A percentile compares a stretch with the other conserved stretches of the same genome.
phyloP scores from a whole-genome alignment of 2,113 vertebrate genomes.

The Cephalopholis sonnerati region DNA sequence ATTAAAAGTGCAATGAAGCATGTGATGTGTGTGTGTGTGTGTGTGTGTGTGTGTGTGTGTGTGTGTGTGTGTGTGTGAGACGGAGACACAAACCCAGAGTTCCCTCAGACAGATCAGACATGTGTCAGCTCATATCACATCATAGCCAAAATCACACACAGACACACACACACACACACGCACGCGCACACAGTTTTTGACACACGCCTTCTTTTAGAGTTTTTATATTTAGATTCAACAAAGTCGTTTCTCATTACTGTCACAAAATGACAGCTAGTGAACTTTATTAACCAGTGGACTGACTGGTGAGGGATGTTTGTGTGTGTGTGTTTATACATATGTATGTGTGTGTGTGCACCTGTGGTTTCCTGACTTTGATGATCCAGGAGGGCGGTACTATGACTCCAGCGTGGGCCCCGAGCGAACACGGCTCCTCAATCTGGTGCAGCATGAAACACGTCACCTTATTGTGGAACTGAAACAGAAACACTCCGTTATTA shows the following conservation, averaged over 20 bases:
- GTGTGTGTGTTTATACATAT: slow-evolving; percentile 12
- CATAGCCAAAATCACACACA: slow-evolving; percentile 15
- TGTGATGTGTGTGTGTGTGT: slow-evolving; percentile 45
- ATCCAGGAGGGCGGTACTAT: slow-evolving; percentile 99
- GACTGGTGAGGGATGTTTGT: background rate
- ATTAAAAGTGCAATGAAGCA: slow-evolving; percentile 65
- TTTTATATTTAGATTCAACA: slow-evolving; percentile 67
- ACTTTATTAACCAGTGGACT: slow-evolving; percentile 38
- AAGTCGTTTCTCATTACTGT: slow-evolving; percentile 53
- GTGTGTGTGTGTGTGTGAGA: slow-evolving; percentile 11
- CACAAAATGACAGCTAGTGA: slow-evolving; percentile 34
- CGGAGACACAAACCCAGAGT: slow-evolving; percentile 33
- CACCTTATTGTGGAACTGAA: slow-evolving; percentile 98
- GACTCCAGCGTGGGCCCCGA: slow-evolving; percentile 96
- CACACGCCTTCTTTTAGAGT: slow-evolving; percentile 20
- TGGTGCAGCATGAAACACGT: slow-evolving; percentile 99
- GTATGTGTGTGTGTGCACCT: slow-evolving; percentile 83
- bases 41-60: slow-evolving; percentile 26
- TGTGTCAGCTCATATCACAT: slow-evolving; percentile 65
- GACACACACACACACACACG: background rate
- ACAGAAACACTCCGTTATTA: background rate
- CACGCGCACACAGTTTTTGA: background rate
- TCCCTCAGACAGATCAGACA: slow-evolving; percentile 53
- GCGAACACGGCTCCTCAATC: slow-evolving; percentile 96
- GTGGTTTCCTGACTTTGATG: slow-evolving; percentile 99